phyloP scores from a whole-genome alignment of 2,113 vertebrate species.

The Rana temporaria region DNA sequence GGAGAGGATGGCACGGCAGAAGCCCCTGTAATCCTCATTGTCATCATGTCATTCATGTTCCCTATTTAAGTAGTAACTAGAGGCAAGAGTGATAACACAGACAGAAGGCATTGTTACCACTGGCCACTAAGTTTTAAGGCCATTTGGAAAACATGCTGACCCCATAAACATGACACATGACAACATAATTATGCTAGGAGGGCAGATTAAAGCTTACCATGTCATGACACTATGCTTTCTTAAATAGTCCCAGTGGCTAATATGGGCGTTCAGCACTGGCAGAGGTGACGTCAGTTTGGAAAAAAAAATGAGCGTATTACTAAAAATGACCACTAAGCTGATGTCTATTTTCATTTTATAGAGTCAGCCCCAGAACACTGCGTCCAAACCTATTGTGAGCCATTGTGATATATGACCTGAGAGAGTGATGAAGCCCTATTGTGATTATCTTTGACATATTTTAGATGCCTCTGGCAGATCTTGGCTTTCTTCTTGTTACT shows the following conservation, averaged over 20 bases:
- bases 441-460: conserved; percentile 22
- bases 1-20: conserved; percentile 45
- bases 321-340: conserved; percentile 4
- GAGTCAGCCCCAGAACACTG: conserved; percentile 34
- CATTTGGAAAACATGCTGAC: conserved; percentile 31
- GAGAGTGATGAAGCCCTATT: conserved; percentile 13
- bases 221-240: conserved; percentile 17
- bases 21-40: conserved; percentile 50
- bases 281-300: conserved; percentile 9
- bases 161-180: conserved; percentile 36
- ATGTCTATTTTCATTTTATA: conserved; percentile 40
- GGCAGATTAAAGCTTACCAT: neutral
- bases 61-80: conserved; percentile 57
- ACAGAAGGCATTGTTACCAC: conserved; percentile 45
- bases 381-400: conserved; percentile 45
- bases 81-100: conserved; percentile 48
- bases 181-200: conserved; percentile 37
- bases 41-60: conserved; percentile 58
- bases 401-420: conserved; percentile 46
- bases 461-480: conserved; percentile 2
- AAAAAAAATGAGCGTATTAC: conserved; percentile 1
- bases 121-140: conserved; percentile 35
- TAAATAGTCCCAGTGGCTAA: conserved; percentile 13
- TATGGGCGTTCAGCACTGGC: neutral
- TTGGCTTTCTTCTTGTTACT: conserved; percentile 26